A percentile compares a stretch with the other conserved stretches of the same genome.
Conservation (phyloP, 1,140 invertebrate species). For the Agrilus planipennis region DNA sequence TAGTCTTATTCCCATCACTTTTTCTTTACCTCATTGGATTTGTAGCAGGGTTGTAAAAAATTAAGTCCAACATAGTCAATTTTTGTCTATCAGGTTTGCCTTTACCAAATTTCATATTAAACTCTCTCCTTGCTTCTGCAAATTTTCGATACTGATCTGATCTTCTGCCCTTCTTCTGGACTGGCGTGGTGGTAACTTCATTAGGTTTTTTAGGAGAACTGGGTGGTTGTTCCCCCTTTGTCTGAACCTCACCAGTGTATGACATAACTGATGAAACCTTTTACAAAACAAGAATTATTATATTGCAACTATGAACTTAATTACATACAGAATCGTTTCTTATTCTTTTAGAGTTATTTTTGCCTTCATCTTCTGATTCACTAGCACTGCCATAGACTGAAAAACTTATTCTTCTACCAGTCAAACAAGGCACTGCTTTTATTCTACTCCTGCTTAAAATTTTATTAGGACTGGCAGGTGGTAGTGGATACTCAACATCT, state of each 20-base stretch:
- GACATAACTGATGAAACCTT: conserved; percentile 7
- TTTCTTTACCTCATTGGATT: conserved; percentile 47
- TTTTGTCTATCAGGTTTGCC: conserved; percentile 49
- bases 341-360: conserved; percentile 18
- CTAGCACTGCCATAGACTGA: conserved; percentile 25
- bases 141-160: conserved; percentile 40
- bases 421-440: conserved; percentile 26
- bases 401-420: conserved; percentile 23
- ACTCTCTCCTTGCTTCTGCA: conserved; percentile 43
- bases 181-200: conserved; percentile 19
- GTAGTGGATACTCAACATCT: conserved; percentile 23
- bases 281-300: neutral
- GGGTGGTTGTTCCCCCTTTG: neutral
- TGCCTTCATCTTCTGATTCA: conserved; percentile 32
- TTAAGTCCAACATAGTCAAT: conserved; percentile 82
- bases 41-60: conserved; percentile 73
- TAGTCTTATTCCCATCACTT: too few species aligned
- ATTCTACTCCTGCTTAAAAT: conserved; percentile 25
- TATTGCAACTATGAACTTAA: neutral
- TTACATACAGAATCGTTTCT: conserved; percentile 30
- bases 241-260: neutral
- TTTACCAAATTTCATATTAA: conserved; percentile 42
- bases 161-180: conserved; percentile 24
- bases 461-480: conserved; percentile 29
- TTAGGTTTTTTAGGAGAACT: conserved; percentile 12